Evolutionary conservation across 2,113 vertebrate species (phyloP).

Genomic region (Odocoileus hemionus): DNA sequence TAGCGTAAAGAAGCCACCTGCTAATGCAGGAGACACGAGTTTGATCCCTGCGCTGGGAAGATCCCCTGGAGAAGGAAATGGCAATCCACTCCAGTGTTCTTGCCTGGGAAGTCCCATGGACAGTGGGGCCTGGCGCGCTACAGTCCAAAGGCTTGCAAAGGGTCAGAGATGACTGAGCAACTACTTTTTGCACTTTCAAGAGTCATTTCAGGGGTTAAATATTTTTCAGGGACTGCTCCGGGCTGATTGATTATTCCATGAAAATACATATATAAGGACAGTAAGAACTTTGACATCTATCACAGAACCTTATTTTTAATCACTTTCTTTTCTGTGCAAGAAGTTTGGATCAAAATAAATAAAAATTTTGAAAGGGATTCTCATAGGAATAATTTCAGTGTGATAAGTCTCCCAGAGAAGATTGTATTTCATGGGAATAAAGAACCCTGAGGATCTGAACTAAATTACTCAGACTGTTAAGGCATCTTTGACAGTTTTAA

Average conservation of each 20-base stretch:
- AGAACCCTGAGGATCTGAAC: background rate
- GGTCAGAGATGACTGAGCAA: rapidly evolving
- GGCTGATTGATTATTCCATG: background rate
- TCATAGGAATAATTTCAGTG: background rate
- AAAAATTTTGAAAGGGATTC: background rate
- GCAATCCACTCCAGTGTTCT: background rate
- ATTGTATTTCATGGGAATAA: background rate
- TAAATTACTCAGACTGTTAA: background rate
- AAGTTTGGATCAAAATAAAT: background rate
- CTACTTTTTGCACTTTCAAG: background rate
- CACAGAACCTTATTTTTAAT: background rate
- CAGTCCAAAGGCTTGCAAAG: background rate
- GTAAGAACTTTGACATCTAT: background rate
- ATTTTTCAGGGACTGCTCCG: background rate
- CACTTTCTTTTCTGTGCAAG: background rate
- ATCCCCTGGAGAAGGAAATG: background rate
- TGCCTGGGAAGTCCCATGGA: background rate
- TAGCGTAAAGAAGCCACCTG: background rate
- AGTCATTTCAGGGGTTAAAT: background rate
- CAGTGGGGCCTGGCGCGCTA: background rate
- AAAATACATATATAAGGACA: background rate
- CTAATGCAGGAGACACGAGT: background rate
- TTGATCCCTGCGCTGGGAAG: background rate
- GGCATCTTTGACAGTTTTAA: background rate
- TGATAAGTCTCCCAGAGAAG: background rate